Evolutionary conservation across 2,113 vertebrate species (phyloP).

Genomic region (Penelope pileata): DNA sequence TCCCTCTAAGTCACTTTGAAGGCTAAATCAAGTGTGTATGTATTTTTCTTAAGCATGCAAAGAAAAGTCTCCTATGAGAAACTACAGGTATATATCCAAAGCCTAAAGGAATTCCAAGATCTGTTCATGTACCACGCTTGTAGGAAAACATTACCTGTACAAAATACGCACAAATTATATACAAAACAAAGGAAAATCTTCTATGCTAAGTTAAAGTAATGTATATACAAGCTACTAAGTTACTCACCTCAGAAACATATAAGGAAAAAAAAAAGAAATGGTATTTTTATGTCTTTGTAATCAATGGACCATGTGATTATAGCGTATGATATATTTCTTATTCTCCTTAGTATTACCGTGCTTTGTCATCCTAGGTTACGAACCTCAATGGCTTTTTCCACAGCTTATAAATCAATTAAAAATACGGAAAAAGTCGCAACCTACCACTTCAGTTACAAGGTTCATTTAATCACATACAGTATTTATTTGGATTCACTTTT

Average conservation of each 20-base stretch:
- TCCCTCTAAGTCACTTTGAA: not conserved
- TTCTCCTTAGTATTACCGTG: not conserved
- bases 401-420: slow-evolving; percentile 39
- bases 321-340: not conserved
- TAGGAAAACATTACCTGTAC: not conserved
- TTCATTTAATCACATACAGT: slow-evolving; percentile 61
- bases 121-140: not conserved
- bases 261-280: not conserved
- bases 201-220: not conserved
- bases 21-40: not conserved
- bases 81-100: not conserved
- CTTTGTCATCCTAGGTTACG: slow-evolving; percentile 30
- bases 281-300: not conserved
- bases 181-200: not conserved
- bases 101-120: not conserved
- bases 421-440: slow-evolving; percentile 42
- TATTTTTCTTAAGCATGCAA: not conserved
- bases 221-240: not conserved
- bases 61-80: not conserved
- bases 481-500: slow-evolving; percentile 61
- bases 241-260: not conserved
- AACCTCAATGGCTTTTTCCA: slow-evolving; percentile 19
- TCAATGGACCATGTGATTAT: not conserved
- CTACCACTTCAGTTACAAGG: slow-evolving; percentile 51
- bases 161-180: not conserved